Evolutionary conservation across 2,888 invertebrate genomes (phyloP).

Genomic region (Falcaria lacertinaria): DNA sequence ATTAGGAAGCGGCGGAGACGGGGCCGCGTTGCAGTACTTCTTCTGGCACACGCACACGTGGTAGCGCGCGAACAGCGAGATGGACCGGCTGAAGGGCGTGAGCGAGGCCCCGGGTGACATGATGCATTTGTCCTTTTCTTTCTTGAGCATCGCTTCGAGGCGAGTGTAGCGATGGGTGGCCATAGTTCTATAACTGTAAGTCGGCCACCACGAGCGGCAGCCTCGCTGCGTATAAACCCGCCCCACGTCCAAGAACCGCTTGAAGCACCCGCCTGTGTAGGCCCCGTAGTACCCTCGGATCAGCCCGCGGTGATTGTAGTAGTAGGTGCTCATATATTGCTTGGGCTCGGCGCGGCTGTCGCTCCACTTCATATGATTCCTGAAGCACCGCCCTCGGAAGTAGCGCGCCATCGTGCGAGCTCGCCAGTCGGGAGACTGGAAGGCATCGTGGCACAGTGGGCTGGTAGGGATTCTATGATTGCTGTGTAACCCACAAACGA

Average conservation of each 20-base stretch:
- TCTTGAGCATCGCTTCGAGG: slow-evolving; percentile 28
- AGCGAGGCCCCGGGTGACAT: slow-evolving; percentile 55
- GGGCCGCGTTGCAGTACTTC: slow-evolving; percentile 44
- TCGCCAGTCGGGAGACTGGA: too few relatives aligned
- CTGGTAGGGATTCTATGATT: too few relatives aligned
- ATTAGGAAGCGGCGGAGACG: background rate
- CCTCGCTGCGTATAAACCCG: slow-evolving; percentile 57
- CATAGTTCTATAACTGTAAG: slow-evolving; percentile 59
- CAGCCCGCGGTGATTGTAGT: slow-evolving; percentile 19
- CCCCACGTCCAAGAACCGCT: slow-evolving; percentile 56
- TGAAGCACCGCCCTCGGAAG: background rate
- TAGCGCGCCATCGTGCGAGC: too few relatives aligned
- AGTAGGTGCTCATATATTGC: slow-evolving; percentile 25
- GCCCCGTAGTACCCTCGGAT: slow-evolving; percentile 47
- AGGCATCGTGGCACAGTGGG: too few relatives aligned
- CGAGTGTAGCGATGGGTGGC: slow-evolving; percentile 26
- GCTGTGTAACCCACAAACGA: too few relatives aligned
- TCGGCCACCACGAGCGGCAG: slow-evolving; percentile 45
- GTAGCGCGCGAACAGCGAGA: slow-evolving; percentile 60
- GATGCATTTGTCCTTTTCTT: slow-evolving; percentile 51
- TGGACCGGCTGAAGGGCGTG: slow-evolving; percentile 52
- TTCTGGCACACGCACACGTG: slow-evolving; percentile 61
- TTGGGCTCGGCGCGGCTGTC: too few relatives aligned
- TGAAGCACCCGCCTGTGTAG: slow-evolving; percentile 60
- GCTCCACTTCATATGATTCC: too few relatives aligned